Percentiles rank a stretch among this genome's conserved stretches.
phyloP scores from a whole-genome alignment of 2,797 vertebrate genomes.

The Diplodus sargus region DNA sequence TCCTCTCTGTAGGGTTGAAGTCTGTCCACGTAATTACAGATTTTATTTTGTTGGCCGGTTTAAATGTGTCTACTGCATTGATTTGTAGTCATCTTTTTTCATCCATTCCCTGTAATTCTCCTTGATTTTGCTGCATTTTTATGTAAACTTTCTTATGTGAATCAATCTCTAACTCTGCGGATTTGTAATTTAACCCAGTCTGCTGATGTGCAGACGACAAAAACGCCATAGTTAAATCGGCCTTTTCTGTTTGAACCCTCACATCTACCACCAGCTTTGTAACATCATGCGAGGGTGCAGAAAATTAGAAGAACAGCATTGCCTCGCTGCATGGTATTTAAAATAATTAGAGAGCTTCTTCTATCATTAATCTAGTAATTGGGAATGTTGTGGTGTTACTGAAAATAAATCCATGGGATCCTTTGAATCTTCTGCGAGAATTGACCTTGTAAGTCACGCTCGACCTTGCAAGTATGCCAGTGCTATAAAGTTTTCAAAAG shows the following conservation, averaged over 20 bases:
- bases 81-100: conserved; percentile 6
- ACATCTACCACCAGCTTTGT: not conserved
- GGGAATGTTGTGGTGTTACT: not conserved
- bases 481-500: not conserved
- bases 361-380: not conserved
- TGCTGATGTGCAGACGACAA: not conserved
- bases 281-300: not conserved
- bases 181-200: not conserved
- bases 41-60: conserved; percentile 3
- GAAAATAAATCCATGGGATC: not conserved
- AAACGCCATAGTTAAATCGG: too few species aligned
- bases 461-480: not conserved
- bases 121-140: not conserved
- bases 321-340: not conserved
- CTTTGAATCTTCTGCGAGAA: not conserved
- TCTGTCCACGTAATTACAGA: conserved; percentile 6
- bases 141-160: not conserved
- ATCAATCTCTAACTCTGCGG: not conserved
- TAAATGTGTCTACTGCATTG: not conserved
- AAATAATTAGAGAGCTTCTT: not conserved
- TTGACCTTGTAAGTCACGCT: not conserved
- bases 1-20: conserved; percentile 5
- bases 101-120: not conserved
- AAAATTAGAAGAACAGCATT: not conserved
- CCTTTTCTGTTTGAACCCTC: not conserved